Conservation (phyloP, 2,797 vertebrate species). For the Hydrophis major region DNA sequence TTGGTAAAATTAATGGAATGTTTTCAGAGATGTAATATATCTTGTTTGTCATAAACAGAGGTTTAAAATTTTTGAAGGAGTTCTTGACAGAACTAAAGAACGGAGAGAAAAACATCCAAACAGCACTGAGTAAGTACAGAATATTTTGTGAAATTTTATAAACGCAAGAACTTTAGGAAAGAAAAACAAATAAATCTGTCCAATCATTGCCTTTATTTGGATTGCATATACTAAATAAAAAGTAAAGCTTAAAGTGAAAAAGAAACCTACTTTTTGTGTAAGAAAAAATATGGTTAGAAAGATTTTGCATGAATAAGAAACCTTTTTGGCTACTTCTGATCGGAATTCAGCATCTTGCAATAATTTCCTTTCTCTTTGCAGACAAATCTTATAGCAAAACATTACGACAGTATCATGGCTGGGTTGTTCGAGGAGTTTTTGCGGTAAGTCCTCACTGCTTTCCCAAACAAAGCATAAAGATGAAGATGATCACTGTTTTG, state of each 20-base stretch:
- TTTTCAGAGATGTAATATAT: background rate
- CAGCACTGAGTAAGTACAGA: constrained; percentile 87
- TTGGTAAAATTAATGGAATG: background rate
- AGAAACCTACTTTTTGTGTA: background rate
- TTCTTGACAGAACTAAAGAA: constrained; percentile 89
- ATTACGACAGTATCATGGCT: constrained; percentile 92
- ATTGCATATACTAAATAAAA: background rate
- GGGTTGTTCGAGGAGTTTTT: constrained; percentile 97
- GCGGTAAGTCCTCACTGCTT: constrained; percentile 79
- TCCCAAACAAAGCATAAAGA: background rate
- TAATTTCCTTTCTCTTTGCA: constrained; percentile 54
- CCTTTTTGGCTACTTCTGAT: background rate
- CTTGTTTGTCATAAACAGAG: constrained; percentile 68
- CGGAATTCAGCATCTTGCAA: background rate
- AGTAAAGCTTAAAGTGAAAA: background rate
- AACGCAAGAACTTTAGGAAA: background rate
- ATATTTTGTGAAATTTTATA: constrained; percentile 30
- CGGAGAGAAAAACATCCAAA: constrained; percentile 88
- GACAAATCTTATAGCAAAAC: constrained; percentile 94
- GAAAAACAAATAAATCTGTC: too few species aligned
- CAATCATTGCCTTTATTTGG: background rate
- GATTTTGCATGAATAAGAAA: background rate
- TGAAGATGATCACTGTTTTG: background rate
- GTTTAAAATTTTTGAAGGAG: constrained; percentile 94
- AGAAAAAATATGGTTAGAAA: background rate